These are phyloP conservation scores for Dolichomitus sp. DNA, from an alignment of 2,888 invertebrate genomes.

Conservation along the genomic window DNA sequence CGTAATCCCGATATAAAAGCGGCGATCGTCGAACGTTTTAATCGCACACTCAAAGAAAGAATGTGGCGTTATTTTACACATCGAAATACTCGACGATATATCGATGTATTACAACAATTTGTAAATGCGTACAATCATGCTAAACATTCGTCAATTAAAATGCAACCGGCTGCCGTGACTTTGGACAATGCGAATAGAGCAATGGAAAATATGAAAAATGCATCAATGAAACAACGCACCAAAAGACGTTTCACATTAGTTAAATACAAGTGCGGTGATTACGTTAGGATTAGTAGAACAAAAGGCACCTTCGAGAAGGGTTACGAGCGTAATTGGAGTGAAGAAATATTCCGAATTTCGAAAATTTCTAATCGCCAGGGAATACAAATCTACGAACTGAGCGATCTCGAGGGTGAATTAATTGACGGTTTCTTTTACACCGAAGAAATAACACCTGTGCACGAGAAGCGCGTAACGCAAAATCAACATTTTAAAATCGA, in stretches of 20 bases:
- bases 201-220: neutral
- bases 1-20: conserved; percentile 77
- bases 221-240: neutral
- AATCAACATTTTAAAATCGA: neutral
- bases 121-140: conserved; percentile 73
- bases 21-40: conserved; percentile 76
- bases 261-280: conserved; percentile 4
- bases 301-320: conserved; percentile 53
- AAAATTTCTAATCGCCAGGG: conserved; percentile 58
- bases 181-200: conserved; percentile 2
- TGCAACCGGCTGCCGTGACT: conserved; percentile 15
- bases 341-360: conserved; percentile 72
- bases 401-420: conserved; percentile 68
- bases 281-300: conserved; percentile 52
- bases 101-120: conserved; percentile 68
- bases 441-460: conserved; percentile 69
- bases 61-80: conserved; percentile 70
- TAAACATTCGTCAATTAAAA: conserved; percentile 65
- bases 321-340: conserved; percentile 68
- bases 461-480: no score
- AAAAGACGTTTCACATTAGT: neutral
- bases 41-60: conserved; percentile 76
- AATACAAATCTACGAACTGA: conserved; percentile 69
- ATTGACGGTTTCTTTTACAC: conserved; percentile 73
- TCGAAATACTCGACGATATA: conserved; percentile 71